Conservation (phyloP, 2,113 vertebrate genomes). For the Balaenoptera acutorostrata region DNA sequence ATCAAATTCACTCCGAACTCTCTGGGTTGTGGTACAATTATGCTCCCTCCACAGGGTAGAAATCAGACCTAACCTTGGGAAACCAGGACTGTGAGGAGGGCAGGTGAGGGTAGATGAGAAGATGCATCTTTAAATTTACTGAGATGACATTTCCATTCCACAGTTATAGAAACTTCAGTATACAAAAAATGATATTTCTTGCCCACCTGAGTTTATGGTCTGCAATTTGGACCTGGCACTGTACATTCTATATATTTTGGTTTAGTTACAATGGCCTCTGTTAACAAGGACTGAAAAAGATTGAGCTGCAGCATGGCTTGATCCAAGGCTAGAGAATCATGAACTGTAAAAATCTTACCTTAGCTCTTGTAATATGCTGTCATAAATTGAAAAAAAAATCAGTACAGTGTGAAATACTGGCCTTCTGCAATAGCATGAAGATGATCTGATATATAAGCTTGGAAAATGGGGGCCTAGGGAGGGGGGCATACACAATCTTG, state of each 20-base stretch:
- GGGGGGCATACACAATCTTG: neutral
- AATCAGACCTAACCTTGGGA: neutral
- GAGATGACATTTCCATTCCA: neutral
- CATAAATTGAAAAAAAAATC: conserved; percentile 22
- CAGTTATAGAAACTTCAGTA: neutral
- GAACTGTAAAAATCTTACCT: conserved; percentile 24
- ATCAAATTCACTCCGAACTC: neutral
- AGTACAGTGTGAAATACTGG: neutral
- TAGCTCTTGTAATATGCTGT: neutral
- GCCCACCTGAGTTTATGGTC: neutral
- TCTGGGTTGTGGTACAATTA: neutral
- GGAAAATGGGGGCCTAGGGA: neutral
- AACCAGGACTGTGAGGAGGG: neutral
- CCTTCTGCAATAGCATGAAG: neutral
- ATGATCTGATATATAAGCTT: neutral
- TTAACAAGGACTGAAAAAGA: conserved; percentile 42
- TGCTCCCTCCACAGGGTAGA: neutral
- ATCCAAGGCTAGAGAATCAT: conserved; percentile 28
- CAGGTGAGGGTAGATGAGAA: neutral
- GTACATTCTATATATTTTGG: neutral
- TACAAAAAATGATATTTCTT: neutral
- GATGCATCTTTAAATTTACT: neutral
- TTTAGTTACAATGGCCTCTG: neutral
- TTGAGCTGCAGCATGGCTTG: neutral
- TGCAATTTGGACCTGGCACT: neutral